Evolutionary conservation across 2,113 vertebrate species (phyloP).

Genomic region (Cyprinodon brontotheroides): DNA sequence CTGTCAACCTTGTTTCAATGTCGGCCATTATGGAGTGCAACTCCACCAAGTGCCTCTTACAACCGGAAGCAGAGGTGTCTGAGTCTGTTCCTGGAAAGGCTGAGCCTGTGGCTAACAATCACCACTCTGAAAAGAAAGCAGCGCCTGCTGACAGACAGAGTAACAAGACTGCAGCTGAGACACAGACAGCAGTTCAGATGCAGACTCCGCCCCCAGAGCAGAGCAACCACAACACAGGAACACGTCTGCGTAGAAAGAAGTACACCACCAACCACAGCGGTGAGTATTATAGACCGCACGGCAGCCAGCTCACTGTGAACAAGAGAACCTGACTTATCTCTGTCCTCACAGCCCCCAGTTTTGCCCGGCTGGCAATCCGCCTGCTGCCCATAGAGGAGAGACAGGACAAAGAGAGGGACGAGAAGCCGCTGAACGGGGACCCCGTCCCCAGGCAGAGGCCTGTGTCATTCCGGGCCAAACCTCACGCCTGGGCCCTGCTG

Average conservation of each 20-base stretch:
- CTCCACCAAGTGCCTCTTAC: slow-evolving; percentile 88
- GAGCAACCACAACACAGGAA: slow-evolving; percentile 60
- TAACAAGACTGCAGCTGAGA: slow-evolving; percentile 30
- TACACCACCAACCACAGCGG: slow-evolving; percentile 67
- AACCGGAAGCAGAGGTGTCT: slow-evolving; percentile 68
- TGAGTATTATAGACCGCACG: slow-evolving; percentile 53
- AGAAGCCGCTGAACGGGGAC: slow-evolving; percentile 53
- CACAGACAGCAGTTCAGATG: slow-evolving; percentile 43
- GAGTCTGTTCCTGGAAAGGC: slow-evolving; percentile 40
- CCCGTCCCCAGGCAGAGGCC: slow-evolving; percentile 75
- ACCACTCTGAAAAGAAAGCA: slow-evolving; percentile 16
- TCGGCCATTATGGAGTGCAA: slow-evolving; percentile 84
- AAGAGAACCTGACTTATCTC: neutral
- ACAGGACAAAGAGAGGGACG: slow-evolving; percentile 49
- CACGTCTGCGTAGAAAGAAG: slow-evolving; percentile 77
- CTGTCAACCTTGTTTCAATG: slow-evolving; percentile 83
- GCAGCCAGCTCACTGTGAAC: neutral
- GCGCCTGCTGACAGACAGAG: slow-evolving; percentile 23
- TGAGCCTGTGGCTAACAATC: slow-evolving; percentile 9
- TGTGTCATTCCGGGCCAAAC: slow-evolving; percentile 76
- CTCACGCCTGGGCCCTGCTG: slow-evolving; percentile 80
- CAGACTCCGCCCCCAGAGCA: slow-evolving; percentile 51
- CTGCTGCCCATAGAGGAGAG: slow-evolving; percentile 65
- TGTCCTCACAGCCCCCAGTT: slow-evolving; percentile 65
- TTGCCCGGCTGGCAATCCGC: no score